phyloP scores from a whole-genome alignment of 1,140 invertebrate genomes.

The Hetaerina americana region DNA sequence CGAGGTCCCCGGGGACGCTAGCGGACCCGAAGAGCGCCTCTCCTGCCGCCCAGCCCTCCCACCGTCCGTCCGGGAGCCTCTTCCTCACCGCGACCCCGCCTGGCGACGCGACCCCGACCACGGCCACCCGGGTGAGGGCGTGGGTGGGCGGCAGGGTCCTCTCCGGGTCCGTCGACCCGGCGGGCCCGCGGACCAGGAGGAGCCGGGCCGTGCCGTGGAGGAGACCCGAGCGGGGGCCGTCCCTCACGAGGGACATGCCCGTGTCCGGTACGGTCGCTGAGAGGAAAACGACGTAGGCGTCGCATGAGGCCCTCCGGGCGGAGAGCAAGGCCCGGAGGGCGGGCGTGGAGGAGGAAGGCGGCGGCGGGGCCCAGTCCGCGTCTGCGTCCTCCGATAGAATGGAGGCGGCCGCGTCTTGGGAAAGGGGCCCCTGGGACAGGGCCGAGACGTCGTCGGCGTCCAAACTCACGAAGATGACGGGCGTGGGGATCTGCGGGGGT shows the following conservation, averaged over 20 bases:
- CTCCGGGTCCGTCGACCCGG: neutral
- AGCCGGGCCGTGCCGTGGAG: neutral
- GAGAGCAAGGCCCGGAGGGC: neutral
- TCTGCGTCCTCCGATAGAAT: neutral
- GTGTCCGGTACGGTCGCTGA: neutral
- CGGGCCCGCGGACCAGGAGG: neutral
- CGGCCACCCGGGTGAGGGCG: neutral
- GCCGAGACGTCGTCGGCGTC: neutral
- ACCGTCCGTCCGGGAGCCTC: neutral
- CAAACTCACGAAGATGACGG: neutral
- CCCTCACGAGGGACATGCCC: neutral
- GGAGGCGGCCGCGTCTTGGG: neutral
- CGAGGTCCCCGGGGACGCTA: neutral
- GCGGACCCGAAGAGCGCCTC: neutral
- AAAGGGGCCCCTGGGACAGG: neutral
- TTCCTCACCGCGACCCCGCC: neutral
- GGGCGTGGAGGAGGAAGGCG: neutral
- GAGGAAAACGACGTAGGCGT: neutral
- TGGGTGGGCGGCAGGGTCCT: neutral
- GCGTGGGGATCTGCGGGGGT: neutral
- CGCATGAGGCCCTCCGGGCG: neutral
- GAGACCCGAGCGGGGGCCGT: neutral
- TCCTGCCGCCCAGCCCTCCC: neutral
- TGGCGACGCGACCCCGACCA: neutral
- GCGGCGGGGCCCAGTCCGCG: neutral